phyloP scores from a whole-genome alignment of 2,888 invertebrate genomes.

The Panopea generosa region DNA sequence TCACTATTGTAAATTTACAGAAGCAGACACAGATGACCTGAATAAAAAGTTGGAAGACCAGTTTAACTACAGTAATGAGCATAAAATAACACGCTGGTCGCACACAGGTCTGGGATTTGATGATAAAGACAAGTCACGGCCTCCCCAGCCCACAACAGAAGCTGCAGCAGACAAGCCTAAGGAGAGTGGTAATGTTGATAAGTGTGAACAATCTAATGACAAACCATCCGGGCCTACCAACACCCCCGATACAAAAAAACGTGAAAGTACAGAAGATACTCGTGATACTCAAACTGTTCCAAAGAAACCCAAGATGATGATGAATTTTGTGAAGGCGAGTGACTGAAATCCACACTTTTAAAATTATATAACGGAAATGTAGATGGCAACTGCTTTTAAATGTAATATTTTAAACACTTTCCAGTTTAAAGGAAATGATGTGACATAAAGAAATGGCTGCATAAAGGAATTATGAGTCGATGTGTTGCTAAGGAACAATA shows the following conservation, averaged over 20 bases:
- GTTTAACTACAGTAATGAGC: slow-evolving; percentile 79
- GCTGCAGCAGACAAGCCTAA: slow-evolving; percentile 25
- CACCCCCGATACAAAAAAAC: slow-evolving; percentile 30
- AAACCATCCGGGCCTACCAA: slow-evolving; percentile 17
- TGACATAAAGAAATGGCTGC: too few species aligned
- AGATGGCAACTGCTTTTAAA: too few species aligned
- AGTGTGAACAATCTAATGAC: slow-evolving; percentile 38
- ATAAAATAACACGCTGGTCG: slow-evolving; percentile 74
- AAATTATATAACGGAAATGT: too few species aligned
- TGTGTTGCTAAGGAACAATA: too few species aligned
- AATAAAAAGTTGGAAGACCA: slow-evolving; percentile 79
- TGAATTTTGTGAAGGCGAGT: slow-evolving; percentile 78
- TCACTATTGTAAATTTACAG: slow-evolving; percentile 40
- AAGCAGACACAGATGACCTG: slow-evolving; percentile 62
- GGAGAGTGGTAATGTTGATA: slow-evolving; percentile 30
- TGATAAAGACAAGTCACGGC: slow-evolving; percentile 23
- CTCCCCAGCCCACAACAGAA: neutral
- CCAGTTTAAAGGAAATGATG: too few species aligned
- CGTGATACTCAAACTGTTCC: slow-evolving; percentile 34
- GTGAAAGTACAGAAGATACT: slow-evolving; percentile 46
- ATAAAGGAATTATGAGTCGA: too few species aligned
- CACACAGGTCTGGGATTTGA: slow-evolving; percentile 82
- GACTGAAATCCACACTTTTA: slow-evolving; percentile 40
- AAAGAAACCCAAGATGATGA: slow-evolving; percentile 66
- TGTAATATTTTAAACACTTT: too few species aligned